Percentiles rank a stretch among this genome's conserved stretches.
Evolutionary conservation across 2,797 vertebrate genomes (phyloP).

Genomic region (Periparus ater): DNA sequence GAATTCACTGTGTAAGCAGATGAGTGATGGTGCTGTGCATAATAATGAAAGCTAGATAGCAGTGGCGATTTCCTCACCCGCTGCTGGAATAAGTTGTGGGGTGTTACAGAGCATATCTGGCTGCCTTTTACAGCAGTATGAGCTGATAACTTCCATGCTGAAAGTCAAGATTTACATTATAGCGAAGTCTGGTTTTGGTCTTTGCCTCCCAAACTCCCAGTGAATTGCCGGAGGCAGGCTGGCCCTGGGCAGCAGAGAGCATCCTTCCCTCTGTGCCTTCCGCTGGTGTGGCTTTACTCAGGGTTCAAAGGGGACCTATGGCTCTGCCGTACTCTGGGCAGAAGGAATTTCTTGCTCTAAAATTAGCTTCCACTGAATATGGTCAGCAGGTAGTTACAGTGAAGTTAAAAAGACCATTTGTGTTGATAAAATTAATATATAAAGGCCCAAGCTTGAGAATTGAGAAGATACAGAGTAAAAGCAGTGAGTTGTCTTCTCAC

Average conservation of each 20-base stretch:
- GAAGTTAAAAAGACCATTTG: neutral
- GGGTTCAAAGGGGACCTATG: neutral
- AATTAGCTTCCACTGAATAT: neutral
- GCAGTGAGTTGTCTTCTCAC: neutral
- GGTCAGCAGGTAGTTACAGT: neutral
- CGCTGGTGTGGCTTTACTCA: accelerated
- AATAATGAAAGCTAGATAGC: neutral
- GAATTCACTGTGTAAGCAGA: neutral
- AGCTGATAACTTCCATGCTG: neutral
- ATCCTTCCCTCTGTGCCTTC: neutral
- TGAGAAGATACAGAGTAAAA: neutral
- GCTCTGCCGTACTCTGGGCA: neutral
- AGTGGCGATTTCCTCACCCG: neutral
- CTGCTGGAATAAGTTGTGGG: neutral
- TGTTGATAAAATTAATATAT: neutral
- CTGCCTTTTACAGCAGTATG: neutral
- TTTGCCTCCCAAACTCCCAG: accelerated
- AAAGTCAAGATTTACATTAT: neutral
- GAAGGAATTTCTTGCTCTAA: neutral
- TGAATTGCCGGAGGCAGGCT: neutral
- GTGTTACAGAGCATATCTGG: neutral
- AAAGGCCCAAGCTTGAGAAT: neutral
- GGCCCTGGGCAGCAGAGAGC: neutral
- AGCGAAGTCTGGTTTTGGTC: neutral
- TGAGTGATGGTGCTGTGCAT: neutral